phyloP scores from a whole-genome alignment of 1,140 invertebrate species.

The Ceratina calcarata region DNA sequence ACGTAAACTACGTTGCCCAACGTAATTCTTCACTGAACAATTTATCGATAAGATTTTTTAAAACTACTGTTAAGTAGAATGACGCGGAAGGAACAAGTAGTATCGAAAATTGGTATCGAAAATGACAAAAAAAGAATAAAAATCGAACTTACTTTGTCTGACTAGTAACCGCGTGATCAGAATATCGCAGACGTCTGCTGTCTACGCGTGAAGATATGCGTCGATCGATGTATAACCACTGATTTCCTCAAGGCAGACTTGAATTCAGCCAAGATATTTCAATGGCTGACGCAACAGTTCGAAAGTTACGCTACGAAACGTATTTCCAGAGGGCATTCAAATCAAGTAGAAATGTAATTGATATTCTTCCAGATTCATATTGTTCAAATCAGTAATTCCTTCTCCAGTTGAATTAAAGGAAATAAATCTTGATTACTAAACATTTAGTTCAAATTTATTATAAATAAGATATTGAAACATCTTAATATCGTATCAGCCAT shows the following conservation, averaged over 20 bases:
- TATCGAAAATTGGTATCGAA: not conserved
- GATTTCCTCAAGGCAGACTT: conserved; percentile 23
- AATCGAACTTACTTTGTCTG: conserved; percentile 43
- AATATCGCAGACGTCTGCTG: conserved; percentile 33
- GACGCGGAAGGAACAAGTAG: no score
- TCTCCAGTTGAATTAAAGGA: not conserved
- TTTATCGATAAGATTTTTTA: not conserved
- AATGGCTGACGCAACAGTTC: conserved; percentile 63
- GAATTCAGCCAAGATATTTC: conserved; percentile 55
- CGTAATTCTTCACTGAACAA: no score
- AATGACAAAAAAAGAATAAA: conserved; percentile 5
- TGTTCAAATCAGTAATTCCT: not conserved
- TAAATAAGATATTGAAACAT: no score
- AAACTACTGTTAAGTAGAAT: not conserved
- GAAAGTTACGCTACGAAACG: not conserved
- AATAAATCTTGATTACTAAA: not conserved
- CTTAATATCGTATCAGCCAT: no score
- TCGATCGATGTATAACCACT: conserved; percentile 64
- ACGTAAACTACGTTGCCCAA: no score
- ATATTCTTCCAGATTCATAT: not conserved
- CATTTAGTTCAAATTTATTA: not conserved
- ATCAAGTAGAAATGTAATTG: not conserved
- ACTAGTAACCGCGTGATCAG: conserved; percentile 18
- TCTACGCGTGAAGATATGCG: conserved; percentile 58
- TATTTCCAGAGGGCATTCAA: conserved; percentile 25